These are phyloP conservation scores for Copsychus sechellarum DNA, from an alignment of 2,113 vertebrate species.

Conservation along the genomic window DNA sequence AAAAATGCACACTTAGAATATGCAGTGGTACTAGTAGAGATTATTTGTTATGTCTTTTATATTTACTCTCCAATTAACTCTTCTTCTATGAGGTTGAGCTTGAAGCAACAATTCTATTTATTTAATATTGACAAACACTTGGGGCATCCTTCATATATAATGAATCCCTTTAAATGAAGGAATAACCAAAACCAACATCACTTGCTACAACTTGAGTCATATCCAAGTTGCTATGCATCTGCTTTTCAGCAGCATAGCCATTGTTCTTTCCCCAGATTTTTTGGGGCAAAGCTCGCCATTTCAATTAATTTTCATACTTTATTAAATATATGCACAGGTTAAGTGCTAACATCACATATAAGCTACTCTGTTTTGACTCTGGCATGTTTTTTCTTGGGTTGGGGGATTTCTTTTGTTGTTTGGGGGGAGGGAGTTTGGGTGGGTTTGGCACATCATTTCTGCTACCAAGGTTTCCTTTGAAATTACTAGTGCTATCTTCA, in stretches of 20 bases:
- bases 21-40: background rate
- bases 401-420: background rate
- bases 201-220: background rate
- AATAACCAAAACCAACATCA: background rate
- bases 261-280: background rate
- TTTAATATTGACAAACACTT: background rate
- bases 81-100: background rate
- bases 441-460: background rate
- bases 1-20: background rate
- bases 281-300: background rate
- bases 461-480: background rate
- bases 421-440: rapidly evolving
- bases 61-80: background rate
- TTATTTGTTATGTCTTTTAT: background rate
- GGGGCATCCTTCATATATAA: background rate
- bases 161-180: background rate
- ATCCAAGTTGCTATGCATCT: background rate
- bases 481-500: background rate
- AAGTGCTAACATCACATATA: background rate
- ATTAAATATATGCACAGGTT: background rate
- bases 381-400: background rate
- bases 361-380: background rate
- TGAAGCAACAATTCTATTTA: background rate
- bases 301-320: background rate
- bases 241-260: background rate